Base-by-base conservation (phyloP, 2,113 vertebrate genomes). In the Lagopus leucura region DNA sequence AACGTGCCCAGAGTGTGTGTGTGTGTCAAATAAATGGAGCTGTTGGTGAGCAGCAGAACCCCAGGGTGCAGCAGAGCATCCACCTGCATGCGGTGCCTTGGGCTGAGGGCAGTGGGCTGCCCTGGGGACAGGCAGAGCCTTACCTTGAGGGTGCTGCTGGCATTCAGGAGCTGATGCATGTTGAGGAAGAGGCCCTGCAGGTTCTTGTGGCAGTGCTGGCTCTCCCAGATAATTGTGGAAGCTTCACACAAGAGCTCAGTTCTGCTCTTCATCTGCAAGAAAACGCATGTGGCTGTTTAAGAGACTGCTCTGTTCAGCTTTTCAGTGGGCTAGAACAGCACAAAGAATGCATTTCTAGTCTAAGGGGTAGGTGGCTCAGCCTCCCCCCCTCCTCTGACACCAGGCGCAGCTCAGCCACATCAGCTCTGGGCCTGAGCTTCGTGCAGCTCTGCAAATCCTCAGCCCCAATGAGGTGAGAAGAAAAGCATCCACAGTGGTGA, bases 191-290 rank as follows among this genome's bases (percentile, higher is more conserved):
- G 7, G 2, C 12, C 63, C 5, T 5, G 11, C n/a, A 97, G 72
- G 4, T 2, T 0, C 1, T 0, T 2, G 71, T 88, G 77, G 81
- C 90, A 94, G 71, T 12, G 20, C 16, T 22, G 25, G 22, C 16
- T 0, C 32, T 92, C 36, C 77, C 0, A 1, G 1, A 79, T 24
- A 5, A 91, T 75, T 0, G 14, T n/a, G 4, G 32, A 20, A 11
- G 95, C 96, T 87, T 60, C 74, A 92, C 97, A 98, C 2, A 98
- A 36, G 19, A 36, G 55, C 60, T 96, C 78, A 1, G 0, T 13
- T 2, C 72, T 61, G 0, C 61, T 3, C 1, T 11, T 30, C 43
- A 52, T 58, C 98, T 92, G 91, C 72, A 83, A 82, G 63, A 74
- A 65, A 77, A 67, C 7, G 1, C 16, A 1, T 0, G 1, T 2